Evolutionary conservation across 1,140 invertebrate species (phyloP).

Genomic region (Trachelipus rathkii): DNA sequence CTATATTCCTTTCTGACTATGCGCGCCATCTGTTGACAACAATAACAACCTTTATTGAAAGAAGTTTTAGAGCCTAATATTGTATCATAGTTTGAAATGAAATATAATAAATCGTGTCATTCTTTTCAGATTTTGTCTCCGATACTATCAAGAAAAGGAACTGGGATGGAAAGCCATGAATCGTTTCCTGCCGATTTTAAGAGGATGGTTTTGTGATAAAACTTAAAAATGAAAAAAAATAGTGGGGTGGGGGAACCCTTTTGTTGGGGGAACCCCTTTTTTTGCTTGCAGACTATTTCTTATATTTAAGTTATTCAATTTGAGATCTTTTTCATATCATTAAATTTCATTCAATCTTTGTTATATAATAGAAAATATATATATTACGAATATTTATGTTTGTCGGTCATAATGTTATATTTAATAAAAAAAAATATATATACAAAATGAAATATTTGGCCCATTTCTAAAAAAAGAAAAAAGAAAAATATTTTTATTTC

Average conservation of each 20-base stretch:
- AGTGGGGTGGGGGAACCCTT: too few species aligned
- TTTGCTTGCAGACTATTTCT: background rate
- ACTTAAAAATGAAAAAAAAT: background rate
- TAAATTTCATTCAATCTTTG: background rate
- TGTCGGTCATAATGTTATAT: too few species aligned
- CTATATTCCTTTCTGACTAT: background rate
- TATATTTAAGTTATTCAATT: background rate
- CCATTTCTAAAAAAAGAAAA: too few species aligned
- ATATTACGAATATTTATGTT: too few species aligned
- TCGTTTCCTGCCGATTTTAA: conserved; percentile 7
- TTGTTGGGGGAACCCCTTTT: background rate
- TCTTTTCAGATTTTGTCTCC: background rate
- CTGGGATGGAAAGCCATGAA: conserved; percentile 7
- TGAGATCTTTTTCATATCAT: background rate
- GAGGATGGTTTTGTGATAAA: conserved; percentile 10
- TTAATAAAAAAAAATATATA: too few species aligned
- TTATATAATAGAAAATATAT: too few species aligned
- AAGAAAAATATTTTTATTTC: too few species aligned
- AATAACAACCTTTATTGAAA: conserved; percentile 5
- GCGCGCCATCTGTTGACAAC: background rate
- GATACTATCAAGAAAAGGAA: conserved; percentile 1
- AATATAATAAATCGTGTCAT: background rate
- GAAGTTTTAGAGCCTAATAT: background rate
- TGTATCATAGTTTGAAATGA: background rate
- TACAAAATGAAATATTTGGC: too few species aligned